These are phyloP conservation scores for Heterodera filipjevi DNA, from an alignment of 2,888 invertebrate genomes.

Conservation along the genomic window DNA sequence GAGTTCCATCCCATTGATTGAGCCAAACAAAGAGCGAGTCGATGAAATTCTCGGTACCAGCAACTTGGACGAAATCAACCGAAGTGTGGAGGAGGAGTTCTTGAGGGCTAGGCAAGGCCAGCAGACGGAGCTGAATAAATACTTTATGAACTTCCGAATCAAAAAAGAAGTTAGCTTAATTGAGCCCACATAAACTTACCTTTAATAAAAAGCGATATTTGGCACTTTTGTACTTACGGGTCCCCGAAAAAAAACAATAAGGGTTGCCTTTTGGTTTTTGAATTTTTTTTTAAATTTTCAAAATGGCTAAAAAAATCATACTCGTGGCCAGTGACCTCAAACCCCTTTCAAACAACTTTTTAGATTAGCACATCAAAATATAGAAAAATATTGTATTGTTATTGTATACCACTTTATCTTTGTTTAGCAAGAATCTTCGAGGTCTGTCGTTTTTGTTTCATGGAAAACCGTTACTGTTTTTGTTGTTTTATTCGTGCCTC, in stretches of 20 bases:
- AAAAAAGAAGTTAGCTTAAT: constrained; percentile 20
- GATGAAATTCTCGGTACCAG: neutral
- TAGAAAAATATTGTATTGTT: neutral
- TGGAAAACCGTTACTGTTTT: constrained; percentile 52
- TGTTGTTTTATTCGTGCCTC: constrained; percentile 48
- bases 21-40: neutral
- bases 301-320: no score
- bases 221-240: no score
- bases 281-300: no score
- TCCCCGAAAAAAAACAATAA: no score
- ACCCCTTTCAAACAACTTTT: no score
- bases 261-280: no score
- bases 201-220: neutral
- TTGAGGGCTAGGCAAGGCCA: constrained; percentile 29
- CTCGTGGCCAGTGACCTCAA: no score
- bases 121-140: constrained; percentile 46
- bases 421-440: neutral
- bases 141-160: constrained; percentile 58
- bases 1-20: neutral
- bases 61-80: constrained; percentile 41
- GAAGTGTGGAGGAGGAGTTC: constrained; percentile 42
- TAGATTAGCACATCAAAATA: no score
- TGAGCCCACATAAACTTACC: neutral
- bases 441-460: constrained; percentile 39
- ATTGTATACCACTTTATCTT: neutral